phyloP scores from a whole-genome alignment of 2,888 invertebrate species.

The Lumbricus terrestris region DNA sequence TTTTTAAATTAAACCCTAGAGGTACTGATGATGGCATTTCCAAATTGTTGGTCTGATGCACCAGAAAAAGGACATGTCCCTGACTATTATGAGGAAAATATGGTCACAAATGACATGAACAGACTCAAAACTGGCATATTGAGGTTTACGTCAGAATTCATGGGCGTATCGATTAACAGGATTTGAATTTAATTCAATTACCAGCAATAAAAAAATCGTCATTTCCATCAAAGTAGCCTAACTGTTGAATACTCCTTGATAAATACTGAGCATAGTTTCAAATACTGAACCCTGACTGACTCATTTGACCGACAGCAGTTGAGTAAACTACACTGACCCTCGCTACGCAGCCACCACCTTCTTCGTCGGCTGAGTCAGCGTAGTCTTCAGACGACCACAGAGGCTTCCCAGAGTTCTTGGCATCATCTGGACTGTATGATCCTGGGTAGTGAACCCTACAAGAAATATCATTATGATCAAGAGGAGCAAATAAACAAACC shows the following conservation, averaged over 20 bases:
- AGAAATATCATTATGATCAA: neutral
- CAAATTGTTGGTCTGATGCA: neutral
- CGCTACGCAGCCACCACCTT: slow-evolving; percentile 60
- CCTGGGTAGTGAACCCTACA: slow-evolving; percentile 49
- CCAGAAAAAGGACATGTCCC: neutral
- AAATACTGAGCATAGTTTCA: neutral
- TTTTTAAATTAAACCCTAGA: neutral
- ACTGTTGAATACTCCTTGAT: neutral
- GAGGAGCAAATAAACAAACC: neutral
- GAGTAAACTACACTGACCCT: slow-evolving; percentile 35
- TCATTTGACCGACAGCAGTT: neutral
- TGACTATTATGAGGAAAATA: neutral
- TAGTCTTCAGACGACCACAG: slow-evolving; percentile 61
- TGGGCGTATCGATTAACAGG: neutral
- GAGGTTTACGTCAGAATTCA: neutral
- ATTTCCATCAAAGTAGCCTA: neutral
- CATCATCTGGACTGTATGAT: slow-evolving; percentile 39
- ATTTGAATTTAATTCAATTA: too few relatives aligned
- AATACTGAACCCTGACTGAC: neutral
- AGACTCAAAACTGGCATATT: neutral
- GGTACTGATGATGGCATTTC: neutral
- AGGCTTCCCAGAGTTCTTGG: slow-evolving; percentile 50
- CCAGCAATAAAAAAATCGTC: neutral
- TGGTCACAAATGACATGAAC: neutral
- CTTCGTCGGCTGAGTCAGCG: slow-evolving; percentile 55